Base-by-base conservation (phyloP, 2,888 invertebrate species). In the Blomia tropicalis region DNA sequence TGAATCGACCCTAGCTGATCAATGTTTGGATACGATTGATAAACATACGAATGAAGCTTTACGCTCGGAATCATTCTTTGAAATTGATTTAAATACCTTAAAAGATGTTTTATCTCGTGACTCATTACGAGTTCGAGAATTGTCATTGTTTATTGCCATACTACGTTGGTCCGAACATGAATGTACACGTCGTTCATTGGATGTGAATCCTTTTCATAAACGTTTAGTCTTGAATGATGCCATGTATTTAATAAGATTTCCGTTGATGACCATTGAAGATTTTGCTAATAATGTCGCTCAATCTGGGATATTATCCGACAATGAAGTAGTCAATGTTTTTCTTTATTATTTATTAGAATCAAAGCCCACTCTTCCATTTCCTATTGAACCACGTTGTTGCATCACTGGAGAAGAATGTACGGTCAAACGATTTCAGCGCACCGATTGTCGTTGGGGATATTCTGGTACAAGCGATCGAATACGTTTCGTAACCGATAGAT, bases 231-330 rank as follows among this genome's bases (percentile, higher is more conserved):
- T 87, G 0, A 84, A 84, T 0, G 72, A 79, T 59, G 83, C 85
- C 0, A 78, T 87, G 67, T 79, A 80, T 41, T 78, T 85, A 1
- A 82, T 88, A 60, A 76, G 87, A 29, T 87, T 87, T 72, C 87
- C 87, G 0, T 74, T 87, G 25, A 88, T 88, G 87, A 83, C 83
- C 0, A 82, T 85, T 0, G 86, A 87, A 72, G 87, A 88, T 72
- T 88, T 88, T 73, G 86, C 85, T 0, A 79, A 80, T 72, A 84
- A 82, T 0, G 82, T 83, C 0, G 84, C 84, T 0, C 83, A 84
- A 70, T 83, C 83, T 68, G 83, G 83, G 0, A 76, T 88, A 30
- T 75, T 87, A 1, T 82, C 82, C 56, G 85, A 87, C 70, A 74
- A 82, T 66, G 86, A 87, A 72, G 81, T 84, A 32, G 84, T 87